Evolutionary conservation across 1,140 invertebrate species (phyloP).

Genomic region (Aphaenogaster ashmeadi): DNA sequence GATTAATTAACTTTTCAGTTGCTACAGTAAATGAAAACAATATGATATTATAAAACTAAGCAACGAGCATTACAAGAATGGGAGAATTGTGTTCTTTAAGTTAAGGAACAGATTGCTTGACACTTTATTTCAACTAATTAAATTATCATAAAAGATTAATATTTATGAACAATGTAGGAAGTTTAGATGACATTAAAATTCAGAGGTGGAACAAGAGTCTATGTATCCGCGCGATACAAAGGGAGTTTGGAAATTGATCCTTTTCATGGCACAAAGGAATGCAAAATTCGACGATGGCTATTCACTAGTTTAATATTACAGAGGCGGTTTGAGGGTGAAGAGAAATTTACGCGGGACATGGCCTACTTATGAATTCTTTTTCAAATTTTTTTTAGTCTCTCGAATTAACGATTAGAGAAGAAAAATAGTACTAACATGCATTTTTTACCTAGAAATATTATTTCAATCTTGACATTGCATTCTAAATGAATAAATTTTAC

Average conservation of each 20-base stretch:
- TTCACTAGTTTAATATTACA: constrained; percentile 62
- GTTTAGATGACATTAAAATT: constrained; percentile 41
- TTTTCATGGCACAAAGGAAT: constrained; percentile 70
- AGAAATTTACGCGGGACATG: constrained; percentile 18
- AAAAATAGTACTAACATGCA: background rate
- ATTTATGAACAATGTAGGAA: constrained; percentile 28
- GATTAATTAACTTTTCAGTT: constrained; percentile 41
- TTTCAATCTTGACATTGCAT: background rate
- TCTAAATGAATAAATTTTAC: constrained; percentile 14
- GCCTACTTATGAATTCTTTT: constrained; percentile 36
- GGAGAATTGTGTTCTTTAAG: background rate
- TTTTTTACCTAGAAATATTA: background rate
- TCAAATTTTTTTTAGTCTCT: background rate
- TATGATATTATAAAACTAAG: background rate
- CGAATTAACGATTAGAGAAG: background rate
- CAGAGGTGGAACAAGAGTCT: constrained; percentile 3
- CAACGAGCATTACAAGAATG: background rate
- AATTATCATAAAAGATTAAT: constrained; percentile 18
- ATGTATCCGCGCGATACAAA: constrained; percentile 37
- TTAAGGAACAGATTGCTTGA: background rate
- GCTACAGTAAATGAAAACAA: background rate
- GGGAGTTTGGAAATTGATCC: constrained; percentile 36
- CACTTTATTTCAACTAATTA: background rate
- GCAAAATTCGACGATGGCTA: constrained; percentile 66
- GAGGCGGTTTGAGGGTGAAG: background rate